Conservation (phyloP, 2,888 invertebrate species). For the Pharmacophagus antenor region DNA sequence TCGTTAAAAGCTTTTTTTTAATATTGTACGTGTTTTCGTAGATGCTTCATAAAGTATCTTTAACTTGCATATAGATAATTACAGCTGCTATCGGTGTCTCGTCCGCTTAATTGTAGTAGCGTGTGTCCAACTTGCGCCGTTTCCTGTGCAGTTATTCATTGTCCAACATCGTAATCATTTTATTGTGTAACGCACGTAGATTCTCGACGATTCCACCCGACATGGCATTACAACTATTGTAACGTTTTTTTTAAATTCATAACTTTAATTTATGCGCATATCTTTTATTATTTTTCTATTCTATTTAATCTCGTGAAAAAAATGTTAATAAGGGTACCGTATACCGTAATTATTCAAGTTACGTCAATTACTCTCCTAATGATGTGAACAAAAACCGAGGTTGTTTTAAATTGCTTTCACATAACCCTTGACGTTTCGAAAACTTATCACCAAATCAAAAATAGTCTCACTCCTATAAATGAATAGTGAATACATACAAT, state of each 20-base stretch:
- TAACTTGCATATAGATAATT: slow-evolving; percentile 66
- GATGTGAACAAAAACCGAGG: too few species aligned
- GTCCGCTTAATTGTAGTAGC: slow-evolving; percentile 61
- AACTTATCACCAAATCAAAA: too few species aligned
- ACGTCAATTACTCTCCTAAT: too few species aligned
- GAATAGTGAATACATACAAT: too few species aligned
- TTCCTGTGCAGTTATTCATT: slow-evolving; percentile 39
- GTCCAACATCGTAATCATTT: slow-evolving; percentile 38
- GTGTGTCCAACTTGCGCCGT: slow-evolving; percentile 36
- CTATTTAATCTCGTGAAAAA: too few species aligned
- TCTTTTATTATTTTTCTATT: too few species aligned
- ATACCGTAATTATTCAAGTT: too few species aligned
- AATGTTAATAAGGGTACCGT: too few species aligned
- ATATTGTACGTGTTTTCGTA: background rate
- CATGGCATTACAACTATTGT: background rate
- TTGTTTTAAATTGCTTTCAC: too few species aligned
- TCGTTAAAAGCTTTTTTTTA: background rate
- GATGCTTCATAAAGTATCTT: slow-evolving; percentile 34
- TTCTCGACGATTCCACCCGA: slow-evolving; percentile 5
- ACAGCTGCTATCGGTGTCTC: slow-evolving; percentile 61
- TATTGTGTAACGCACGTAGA: slow-evolving; percentile 35
- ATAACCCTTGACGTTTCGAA: too few species aligned
- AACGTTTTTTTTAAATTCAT: background rate
- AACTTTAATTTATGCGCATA: background rate
- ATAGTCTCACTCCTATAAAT: too few species aligned